phyloP scores from a whole-genome alignment of 2,113 vertebrate species.

The Thalassoma bifasciatum region DNA sequence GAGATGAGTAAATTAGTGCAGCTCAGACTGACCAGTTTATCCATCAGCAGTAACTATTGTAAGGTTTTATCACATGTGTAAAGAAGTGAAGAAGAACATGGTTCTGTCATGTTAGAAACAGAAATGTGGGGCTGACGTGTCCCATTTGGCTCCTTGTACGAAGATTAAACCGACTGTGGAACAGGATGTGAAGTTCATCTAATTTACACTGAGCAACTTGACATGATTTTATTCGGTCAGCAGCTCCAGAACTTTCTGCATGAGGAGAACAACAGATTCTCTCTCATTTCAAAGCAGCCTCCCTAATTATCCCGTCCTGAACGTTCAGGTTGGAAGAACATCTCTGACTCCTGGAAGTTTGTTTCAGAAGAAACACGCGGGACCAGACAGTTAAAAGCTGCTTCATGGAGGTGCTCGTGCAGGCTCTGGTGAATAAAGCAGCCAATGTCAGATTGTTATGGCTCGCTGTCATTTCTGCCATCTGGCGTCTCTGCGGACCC shows the following conservation, averaged over 20 bases:
- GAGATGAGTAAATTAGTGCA: too few relatives aligned
- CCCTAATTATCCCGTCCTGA: constrained; percentile 23
- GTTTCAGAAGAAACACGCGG: neutral
- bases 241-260: neutral
- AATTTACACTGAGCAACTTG: neutral
- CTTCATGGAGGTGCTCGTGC: neutral
- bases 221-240: neutral
- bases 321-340: neutral
- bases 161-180: neutral
- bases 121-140: too few relatives aligned
- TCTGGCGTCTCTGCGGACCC: constrained; percentile 50
- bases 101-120: too few relatives aligned
- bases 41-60: too few relatives aligned
- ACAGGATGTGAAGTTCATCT: neutral
- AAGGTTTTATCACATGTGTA: too few relatives aligned
- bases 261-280: neutral
- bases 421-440: neutral
- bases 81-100: too few relatives aligned
- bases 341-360: neutral
- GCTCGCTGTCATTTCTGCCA: constrained; percentile 36
- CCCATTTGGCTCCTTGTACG: neutral
- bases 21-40: too few relatives aligned
- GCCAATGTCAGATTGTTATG: constrained; percentile 17
- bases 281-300: neutral
- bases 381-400: neutral